Evolutionary conservation across 1,140 invertebrate genomes (phyloP), one percentile per base, ranked within the genome.

Genomic region (Maniola jurtina): DNA sequence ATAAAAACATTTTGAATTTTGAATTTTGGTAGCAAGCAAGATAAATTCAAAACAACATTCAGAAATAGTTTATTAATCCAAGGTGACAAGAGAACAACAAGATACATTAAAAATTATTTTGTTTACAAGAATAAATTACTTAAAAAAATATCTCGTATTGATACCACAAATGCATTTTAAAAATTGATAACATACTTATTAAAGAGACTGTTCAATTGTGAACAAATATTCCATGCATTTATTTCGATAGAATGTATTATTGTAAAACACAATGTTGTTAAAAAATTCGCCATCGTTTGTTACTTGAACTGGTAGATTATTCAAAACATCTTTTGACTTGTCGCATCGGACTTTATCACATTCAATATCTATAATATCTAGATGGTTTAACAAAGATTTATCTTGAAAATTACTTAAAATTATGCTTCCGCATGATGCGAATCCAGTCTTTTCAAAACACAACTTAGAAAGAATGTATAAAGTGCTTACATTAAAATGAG

Each of bases 401-500:
- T 79, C 75, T 42, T 70, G 64, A 14, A 89, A 73, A 42, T 86
- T 89, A 16, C 63, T 77, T 45, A 90, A 61, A 55, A 89, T 64
- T 58, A 89, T 83, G 66, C 76, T 71, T 11, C 79, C 79, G n/a
- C 64, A 68, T 10, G 83, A 81, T 45, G 79, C 77, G 63, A 89
- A 86, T 16, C 86, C 86, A 66, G 80, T 81, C 69, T 81, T 86
- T 33, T 81, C 75, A 73, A 91, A 91, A 68, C 85, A 87, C 45
- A 80, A 78, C 45, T 76, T 85, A 15, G 81, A 75, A 11, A 90
- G 61, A 63, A 91, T 80, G 42, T 83, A 91, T 9, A 92, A 64
- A 35, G 89, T 58, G 58, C 89, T 86, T 5, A 89, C 83, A 79
- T 86, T 90, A 62, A 91, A 91, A 71, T 91, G 91, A 59, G 89